Conservation (phyloP, 2,797 vertebrate genomes). For the Sebastes glaucus region DNA sequence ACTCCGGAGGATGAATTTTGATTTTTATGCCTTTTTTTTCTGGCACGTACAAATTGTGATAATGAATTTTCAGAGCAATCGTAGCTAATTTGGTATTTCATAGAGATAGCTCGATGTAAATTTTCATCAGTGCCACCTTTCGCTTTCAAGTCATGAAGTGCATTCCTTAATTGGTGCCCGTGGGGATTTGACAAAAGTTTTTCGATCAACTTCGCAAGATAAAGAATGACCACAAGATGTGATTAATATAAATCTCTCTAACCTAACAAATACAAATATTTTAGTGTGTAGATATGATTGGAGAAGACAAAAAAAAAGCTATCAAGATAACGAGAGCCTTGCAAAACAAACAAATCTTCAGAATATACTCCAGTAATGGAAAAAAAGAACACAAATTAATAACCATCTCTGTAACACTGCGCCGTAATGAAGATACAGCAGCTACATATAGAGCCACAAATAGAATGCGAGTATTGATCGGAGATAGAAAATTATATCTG, state of each 20-base stretch:
- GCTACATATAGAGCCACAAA: slow-evolving; percentile 1
- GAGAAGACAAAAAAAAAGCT: background rate
- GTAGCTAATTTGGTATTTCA: slow-evolving; percentile 12
- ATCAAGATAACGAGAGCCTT: slow-evolving; percentile 13
- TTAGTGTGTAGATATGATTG: slow-evolving; percentile 1
- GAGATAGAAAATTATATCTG: slow-evolving; percentile 23
- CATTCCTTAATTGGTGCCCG: background rate
- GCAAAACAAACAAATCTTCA: slow-evolving; percentile 46
- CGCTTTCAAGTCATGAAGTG: background rate
- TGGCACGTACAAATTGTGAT: slow-evolving; percentile 16
- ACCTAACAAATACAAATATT: background rate
- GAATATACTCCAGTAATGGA: slow-evolving; percentile 21
- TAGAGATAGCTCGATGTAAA: background rate
- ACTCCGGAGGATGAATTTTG: slow-evolving; percentile 1
- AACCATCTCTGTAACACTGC: background rate
- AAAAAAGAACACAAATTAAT: slow-evolving; percentile 6
- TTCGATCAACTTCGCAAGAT: background rate
- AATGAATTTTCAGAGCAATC: slow-evolving; percentile 27
- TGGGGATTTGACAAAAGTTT: slow-evolving; percentile 2
- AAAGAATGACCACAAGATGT: background rate
- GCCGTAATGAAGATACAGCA: slow-evolving; percentile 42
- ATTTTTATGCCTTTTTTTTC: background rate
- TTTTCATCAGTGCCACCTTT: slow-evolving; percentile 13
- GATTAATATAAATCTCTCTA: background rate
- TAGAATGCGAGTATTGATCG: slow-evolving; percentile 19